Evolutionary conservation across 2,113 vertebrate species (phyloP), one percentile per base, ranked within the genome.

Genomic region (Poeciliopsis retropinna): DNA sequence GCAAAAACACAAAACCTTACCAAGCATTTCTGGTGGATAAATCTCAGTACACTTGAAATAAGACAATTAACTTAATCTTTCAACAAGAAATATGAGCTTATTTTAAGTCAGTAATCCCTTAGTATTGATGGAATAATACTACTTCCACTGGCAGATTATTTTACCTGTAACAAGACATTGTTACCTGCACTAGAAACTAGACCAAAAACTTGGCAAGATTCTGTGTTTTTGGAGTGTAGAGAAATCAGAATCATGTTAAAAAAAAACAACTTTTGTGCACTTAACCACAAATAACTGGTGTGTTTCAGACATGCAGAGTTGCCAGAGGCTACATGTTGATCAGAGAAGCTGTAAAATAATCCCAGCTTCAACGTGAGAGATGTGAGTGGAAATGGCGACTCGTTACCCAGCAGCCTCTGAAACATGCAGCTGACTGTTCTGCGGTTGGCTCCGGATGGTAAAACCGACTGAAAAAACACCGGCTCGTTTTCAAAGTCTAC

Each of bases 401-500:
- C 13, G 80, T 84, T 62, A 94, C 93, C 87, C 78, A 93, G 79
- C 6, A 93, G 82, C 72, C 8, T 76, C 27, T 79, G 84, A 22
- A 93, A 93, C 29, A 44, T 8, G 28, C 11, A 57, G 83, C 82
- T 85, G 73, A 91, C 91, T 69, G 66, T 70, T 61, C 39, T 83
- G 71, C 92, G 91, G 73, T 73, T 4, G 25, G 12, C 81, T 4
- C 78, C 57, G 0, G 79, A 79, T 0, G 89, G 87, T 32, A 93
- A 71, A 19, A 93, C 85, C 39, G 90, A 83, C 1, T 61, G 70
- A 67, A 93, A 92, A 30, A 72, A 13, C 34, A 88, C 27, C 28
- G 65, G 17, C 19, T 28, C 22, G 1, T 0, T 39, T 57, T 81
- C 67, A 0, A 1, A 22, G 54, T 77, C 69, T 1, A 6, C 3